Percentiles rank a stretch among this genome's conserved stretches.
Conservation (phyloP, 2,888 invertebrate genomes). For the Erebia epiphron region DNA sequence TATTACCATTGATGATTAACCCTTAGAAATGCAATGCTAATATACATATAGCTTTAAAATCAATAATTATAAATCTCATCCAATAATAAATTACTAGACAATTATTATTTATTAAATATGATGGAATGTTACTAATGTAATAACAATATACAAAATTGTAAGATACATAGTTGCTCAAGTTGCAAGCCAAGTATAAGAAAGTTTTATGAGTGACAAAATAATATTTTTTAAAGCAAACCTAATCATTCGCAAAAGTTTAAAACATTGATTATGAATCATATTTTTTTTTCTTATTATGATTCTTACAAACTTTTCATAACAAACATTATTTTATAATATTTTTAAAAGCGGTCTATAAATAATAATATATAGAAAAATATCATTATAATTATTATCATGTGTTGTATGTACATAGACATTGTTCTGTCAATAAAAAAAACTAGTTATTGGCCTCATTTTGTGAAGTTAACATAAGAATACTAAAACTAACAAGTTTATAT, state of each 20-base stretch:
- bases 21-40: too few species aligned
- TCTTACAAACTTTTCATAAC: too few species aligned
- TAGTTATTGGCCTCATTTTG: background rate
- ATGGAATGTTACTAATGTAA: too few species aligned
- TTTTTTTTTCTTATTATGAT: background rate
- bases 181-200: background rate
- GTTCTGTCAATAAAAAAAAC: background rate
- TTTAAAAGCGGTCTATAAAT: background rate
- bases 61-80: background rate
- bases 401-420: background rate
- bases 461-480: background rate
- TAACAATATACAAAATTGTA: background rate
- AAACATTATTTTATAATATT: background rate
- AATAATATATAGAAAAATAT: too few species aligned
- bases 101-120: too few species aligned
- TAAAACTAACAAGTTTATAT: background rate
- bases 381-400: too few species aligned
- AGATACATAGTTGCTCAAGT: background rate
- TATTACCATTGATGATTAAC: too few species aligned
- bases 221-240: background rate
- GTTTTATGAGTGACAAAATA: background rate
- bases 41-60: background rate
- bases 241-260: background rate
- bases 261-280: background rate
- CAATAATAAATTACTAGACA: background rate